Percentiles rank a stretch among this genome's conserved stretches.
These are phyloP conservation scores for Gnathochromis pfefferi DNA, from an alignment of 2,113 vertebrate genomes.

Conservation along the genomic window DNA sequence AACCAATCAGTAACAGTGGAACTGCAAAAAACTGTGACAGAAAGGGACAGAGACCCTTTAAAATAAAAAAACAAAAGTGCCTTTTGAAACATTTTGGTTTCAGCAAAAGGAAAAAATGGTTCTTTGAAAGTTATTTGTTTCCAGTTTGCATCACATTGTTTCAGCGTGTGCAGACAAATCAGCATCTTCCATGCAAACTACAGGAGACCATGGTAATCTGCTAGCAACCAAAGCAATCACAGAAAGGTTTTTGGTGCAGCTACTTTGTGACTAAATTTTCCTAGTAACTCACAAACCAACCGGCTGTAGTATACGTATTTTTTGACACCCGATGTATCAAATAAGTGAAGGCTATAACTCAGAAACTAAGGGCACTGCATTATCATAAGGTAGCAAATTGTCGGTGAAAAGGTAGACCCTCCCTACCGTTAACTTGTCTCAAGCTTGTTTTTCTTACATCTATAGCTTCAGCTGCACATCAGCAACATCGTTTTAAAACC, in stretches of 20 bases:
- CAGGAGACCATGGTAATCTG: neutral
- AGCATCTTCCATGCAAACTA: neutral
- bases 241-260: neutral
- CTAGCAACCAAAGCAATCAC: neutral
- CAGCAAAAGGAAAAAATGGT: neutral
- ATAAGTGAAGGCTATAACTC: neutral
- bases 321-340: neutral
- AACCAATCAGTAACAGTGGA: neutral
- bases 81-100: neutral
- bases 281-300: neutral
- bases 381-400: neutral
- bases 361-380: neutral
- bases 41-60: neutral
- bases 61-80: neutral
- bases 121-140: neutral
- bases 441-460: neutral
- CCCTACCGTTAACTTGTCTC: neutral
- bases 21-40: neutral
- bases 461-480: neutral
- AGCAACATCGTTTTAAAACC: neutral
- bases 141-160: neutral
- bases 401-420: neutral
- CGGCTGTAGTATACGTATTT: neutral
- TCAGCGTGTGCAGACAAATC: neutral
- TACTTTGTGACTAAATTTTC: neutral